Percentiles rank a stretch among this genome's conserved stretches.
phyloP scores from a whole-genome alignment of 1,140 invertebrate genomes.

The Drosophila arizonae region DNA sequence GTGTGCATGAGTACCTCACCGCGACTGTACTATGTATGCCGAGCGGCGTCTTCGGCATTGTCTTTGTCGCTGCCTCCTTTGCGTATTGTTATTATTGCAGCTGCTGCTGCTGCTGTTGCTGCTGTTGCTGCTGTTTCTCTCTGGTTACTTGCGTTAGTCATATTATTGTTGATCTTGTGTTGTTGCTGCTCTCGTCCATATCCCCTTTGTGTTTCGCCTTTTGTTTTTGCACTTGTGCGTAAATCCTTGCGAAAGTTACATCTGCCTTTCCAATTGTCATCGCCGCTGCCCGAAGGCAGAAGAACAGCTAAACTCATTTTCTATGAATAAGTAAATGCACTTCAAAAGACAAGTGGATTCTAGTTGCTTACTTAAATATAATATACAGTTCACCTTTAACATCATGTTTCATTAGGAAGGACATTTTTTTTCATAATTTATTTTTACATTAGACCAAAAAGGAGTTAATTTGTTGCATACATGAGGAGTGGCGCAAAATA shows the following conservation, averaged over 20 bases:
- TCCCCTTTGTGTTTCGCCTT: neutral
- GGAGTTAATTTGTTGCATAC: no score
- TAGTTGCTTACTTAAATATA: neutral
- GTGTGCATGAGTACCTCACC: constrained; percentile 12
- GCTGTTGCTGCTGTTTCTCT: constrained; percentile 29
- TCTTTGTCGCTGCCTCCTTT: constrained; percentile 40
- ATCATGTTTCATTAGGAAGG: no score
- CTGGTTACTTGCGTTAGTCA: constrained; percentile 6
- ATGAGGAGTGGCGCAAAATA: no score
- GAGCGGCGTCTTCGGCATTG: constrained; percentile 49
- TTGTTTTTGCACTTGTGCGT: constrained; percentile 41
- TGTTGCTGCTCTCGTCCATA: neutral
- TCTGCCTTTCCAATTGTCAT: constrained; percentile 6
- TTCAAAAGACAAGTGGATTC: neutral
- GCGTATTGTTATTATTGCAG: constrained; percentile 65
- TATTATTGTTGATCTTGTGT: neutral
- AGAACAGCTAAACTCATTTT: neutral
- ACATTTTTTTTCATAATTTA: no score
- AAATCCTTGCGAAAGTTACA: constrained; percentile 19
- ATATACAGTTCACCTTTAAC: no score
- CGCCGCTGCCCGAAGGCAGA: neutral
- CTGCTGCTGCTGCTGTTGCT: constrained; percentile 44
- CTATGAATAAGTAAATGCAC: constrained; percentile 14
- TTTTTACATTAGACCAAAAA: no score
- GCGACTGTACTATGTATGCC: constrained; percentile 58